phyloP scores from a whole-genome alignment of 1,140 invertebrate genomes.

The Lamellibrachia luymesi region DNA sequence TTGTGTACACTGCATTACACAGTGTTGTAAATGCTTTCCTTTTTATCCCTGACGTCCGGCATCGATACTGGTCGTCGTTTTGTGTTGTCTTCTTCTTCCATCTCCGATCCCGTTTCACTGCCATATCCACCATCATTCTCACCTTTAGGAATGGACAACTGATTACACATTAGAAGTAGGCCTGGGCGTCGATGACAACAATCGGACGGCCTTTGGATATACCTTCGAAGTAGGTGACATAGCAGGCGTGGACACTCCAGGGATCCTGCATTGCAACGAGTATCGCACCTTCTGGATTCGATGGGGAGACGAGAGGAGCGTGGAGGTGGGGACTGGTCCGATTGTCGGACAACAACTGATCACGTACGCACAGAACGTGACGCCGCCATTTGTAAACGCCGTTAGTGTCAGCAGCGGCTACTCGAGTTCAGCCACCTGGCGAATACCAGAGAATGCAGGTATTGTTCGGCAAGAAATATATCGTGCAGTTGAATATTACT shows the following conservation, averaged over 20 bases:
- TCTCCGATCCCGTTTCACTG: no score
- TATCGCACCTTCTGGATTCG: conserved; percentile 19
- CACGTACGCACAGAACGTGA: not conserved
- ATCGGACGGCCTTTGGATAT: not conserved
- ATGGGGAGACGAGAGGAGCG: not conserved
- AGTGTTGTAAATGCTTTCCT: no score
- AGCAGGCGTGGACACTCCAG: not conserved
- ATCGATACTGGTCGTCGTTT: no score
- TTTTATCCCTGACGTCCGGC: no score
- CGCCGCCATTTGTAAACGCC: not conserved
- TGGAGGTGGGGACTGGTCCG: conserved; percentile 2
- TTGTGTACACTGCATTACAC: no score
- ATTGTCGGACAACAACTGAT: not conserved
- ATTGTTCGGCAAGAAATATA: no score
- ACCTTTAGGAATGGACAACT: not conserved
- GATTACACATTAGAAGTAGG: conserved; percentile 9
- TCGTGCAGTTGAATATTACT: no score
- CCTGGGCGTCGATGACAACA: conserved; percentile 10
- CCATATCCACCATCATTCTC: no score
- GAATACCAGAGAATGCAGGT: conserved; percentile 16
- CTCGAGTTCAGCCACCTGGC: conserved; percentile 1
- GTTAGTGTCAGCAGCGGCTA: conserved; percentile 9
- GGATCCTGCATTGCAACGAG: conserved; percentile 17
- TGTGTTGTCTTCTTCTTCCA: no score
- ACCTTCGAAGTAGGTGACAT: not conserved